Evolutionary conservation across 2,113 vertebrate genomes (phyloP).

Genomic region (Erythrolamprus reginae): DNA sequence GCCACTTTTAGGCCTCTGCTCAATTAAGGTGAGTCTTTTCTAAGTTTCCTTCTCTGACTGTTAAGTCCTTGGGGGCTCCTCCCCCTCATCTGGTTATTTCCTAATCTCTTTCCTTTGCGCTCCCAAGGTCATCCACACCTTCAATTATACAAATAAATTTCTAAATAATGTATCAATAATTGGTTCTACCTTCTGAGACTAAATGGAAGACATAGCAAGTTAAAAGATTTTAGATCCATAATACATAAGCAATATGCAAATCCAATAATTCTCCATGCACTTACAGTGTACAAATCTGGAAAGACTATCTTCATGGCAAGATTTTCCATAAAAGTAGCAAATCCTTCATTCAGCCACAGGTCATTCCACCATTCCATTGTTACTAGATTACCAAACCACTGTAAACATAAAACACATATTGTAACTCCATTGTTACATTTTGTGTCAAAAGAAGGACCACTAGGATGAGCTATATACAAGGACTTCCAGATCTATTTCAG

Average conservation of each 20-base stretch:
- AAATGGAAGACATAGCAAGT: background rate
- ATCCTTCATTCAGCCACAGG: constrained; percentile 96
- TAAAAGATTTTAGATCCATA: background rate
- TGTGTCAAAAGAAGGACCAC: background rate
- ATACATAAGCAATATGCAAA: background rate
- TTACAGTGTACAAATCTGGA: constrained; percentile 78
- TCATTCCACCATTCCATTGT: constrained; percentile 98
- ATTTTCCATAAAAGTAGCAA: constrained; percentile 94
- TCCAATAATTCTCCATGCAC: constrained; percentile 43
- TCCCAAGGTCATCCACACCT: too few relatives aligned
- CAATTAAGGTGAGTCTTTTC: too few relatives aligned
- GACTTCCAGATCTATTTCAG: background rate
- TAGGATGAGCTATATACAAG: background rate
- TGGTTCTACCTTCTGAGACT: background rate
- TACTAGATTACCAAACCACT: constrained; percentile 98
- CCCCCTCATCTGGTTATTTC: too few relatives aligned
- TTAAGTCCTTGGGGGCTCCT: too few relatives aligned
- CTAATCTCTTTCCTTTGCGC: too few relatives aligned
- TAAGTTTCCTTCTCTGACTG: too few relatives aligned
- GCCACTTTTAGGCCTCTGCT: too few relatives aligned
- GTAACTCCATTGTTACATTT: background rate
- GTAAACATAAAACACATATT: constrained; percentile 5
- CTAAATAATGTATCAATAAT: background rate
- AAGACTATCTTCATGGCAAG: constrained; percentile 77
- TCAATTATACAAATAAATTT: background rate